phyloP scores from a whole-genome alignment of 2,797 vertebrate genomes.

The Micropoecilia bifurca region DNA sequence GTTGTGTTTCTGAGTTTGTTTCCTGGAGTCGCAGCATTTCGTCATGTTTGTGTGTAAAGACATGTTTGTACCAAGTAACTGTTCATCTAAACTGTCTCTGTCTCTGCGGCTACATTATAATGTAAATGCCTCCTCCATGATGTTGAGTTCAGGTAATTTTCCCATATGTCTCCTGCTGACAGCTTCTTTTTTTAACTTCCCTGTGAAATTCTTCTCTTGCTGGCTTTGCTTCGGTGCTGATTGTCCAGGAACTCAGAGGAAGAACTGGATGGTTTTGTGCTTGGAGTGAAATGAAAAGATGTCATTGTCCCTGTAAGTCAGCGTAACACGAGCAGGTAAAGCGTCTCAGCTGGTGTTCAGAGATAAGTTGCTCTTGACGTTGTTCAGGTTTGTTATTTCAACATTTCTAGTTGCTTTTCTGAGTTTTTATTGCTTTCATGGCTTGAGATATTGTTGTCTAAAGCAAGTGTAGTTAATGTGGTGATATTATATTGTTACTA shows the following conservation, averaged over 20 bases:
- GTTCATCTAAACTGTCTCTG: neutral
- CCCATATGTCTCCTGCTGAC: neutral
- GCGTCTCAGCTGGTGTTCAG: neutral
- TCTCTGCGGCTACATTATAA: neutral
- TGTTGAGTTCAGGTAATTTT: constrained; percentile 10
- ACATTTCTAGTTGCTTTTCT: constrained; percentile 22
- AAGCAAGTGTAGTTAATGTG: neutral
- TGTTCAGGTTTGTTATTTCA: neutral
- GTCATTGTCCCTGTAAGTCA: neutral
- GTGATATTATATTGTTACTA: neutral
- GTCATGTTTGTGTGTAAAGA: neutral
- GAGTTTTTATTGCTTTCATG: neutral
- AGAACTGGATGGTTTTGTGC: neutral
- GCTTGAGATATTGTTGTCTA: neutral
- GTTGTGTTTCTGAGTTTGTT: neutral
- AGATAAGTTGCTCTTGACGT: neutral
- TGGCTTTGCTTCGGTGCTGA: neutral
- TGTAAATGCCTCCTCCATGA: constrained; percentile 1
- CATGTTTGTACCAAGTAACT: neutral
- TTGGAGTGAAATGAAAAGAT: neutral
- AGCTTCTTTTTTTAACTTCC: neutral
- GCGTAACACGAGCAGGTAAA: constrained; percentile 4
- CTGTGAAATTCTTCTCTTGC: neutral
- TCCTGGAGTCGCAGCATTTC: neutral
- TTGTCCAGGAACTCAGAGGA: neutral